A percentile compares a stretch with the other conserved stretches of the same genome.
These are phyloP conservation scores for Metopia argyrocephala DNA, from an alignment of 2,888 invertebrate species.

Conservation along the genomic window DNA sequence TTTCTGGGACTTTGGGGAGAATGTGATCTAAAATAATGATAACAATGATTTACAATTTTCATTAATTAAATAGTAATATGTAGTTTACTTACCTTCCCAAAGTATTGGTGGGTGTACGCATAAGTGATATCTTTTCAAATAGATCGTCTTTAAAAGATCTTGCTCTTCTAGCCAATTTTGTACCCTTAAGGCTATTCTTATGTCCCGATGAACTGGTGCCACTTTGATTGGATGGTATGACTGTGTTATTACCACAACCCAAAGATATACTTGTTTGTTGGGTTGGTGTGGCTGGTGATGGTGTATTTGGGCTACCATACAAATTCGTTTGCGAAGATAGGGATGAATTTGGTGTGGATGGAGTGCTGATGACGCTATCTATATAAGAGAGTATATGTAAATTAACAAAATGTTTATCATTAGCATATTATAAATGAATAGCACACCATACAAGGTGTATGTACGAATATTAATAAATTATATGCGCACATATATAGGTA, in stretches of 20 bases:
- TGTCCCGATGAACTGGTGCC: constrained; percentile 80
- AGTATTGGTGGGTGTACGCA: constrained; percentile 86
- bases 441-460: constrained; percentile 20
- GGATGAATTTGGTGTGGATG: constrained; percentile 76
- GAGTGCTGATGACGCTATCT: constrained; percentile 77
- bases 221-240: constrained; percentile 44
- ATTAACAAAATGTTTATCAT: constrained; percentile 26
- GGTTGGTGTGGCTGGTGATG: constrained; percentile 68
- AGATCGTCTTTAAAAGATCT: constrained; percentile 96
- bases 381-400: constrained; percentile 36
- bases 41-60: neutral
- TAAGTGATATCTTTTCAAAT: constrained; percentile 92
- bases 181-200: constrained; percentile 88
- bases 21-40: constrained; percentile 79
- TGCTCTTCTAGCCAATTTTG: constrained; percentile 91
- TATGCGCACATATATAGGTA: neutral
- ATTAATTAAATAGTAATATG: neutral
- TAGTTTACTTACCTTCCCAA: constrained; percentile 74
- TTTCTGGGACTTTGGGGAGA: constrained; percentile 83
- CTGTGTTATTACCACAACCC: constrained; percentile 58
- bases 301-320: constrained; percentile 64
- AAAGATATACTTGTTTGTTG: constrained; percentile 65
- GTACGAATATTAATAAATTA: neutral
- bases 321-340: constrained; percentile 66
- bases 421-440: constrained; percentile 25